Evolutionary conservation across 2,797 vertebrate species (phyloP).

Genomic region (Hipposideros larvatus): DNA sequence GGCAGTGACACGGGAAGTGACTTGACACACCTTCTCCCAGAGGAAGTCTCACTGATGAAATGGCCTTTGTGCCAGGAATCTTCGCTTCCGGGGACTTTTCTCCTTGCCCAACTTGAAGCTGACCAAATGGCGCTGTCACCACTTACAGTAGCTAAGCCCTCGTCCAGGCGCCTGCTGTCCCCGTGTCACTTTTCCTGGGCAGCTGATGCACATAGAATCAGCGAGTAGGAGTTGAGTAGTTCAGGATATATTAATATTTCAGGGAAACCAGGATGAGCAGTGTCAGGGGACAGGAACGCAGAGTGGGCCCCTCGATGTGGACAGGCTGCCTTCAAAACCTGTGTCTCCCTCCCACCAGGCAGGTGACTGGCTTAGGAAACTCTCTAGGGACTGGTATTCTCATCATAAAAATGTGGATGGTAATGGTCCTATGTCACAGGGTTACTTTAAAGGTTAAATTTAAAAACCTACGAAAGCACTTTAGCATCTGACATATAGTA

Average conservation of each 20-base stretch:
- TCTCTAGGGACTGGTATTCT: neutral
- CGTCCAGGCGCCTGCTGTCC: neutral
- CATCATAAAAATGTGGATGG: neutral
- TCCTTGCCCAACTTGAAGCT: neutral
- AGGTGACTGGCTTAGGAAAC: neutral
- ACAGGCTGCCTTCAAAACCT: neutral
- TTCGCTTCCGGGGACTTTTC: neutral
- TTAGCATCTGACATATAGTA: neutral
- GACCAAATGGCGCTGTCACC: neutral
- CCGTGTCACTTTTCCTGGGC: neutral
- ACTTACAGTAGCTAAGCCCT: neutral
- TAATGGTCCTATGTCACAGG: neutral
- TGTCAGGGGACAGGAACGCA: neutral
- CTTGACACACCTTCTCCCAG: neutral
- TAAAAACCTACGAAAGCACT: neutral
- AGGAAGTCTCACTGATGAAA: neutral
- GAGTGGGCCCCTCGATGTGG: neutral
- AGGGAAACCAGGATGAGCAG: neutral
- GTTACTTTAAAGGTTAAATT: neutral
- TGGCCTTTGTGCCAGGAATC: neutral
- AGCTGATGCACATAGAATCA: neutral
- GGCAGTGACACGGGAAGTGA: neutral
- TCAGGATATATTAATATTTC: neutral
- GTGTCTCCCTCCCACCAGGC: neutral
- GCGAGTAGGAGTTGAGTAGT: neutral